phyloP scores from a whole-genome alignment of 2,113 vertebrate species.

The Oncorhynchus masou region DNA sequence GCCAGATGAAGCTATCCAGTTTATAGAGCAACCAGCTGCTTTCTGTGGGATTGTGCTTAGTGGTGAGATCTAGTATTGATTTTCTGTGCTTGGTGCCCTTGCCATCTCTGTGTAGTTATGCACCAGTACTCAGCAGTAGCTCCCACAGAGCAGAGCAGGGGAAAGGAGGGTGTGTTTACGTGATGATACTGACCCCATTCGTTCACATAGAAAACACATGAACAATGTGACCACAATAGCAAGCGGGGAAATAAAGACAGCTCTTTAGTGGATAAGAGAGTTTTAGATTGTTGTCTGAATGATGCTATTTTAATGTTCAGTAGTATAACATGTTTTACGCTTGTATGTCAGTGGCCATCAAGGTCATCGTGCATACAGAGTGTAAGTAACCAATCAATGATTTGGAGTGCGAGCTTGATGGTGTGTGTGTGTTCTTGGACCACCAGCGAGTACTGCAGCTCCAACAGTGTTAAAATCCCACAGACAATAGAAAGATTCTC shows the following conservation, averaged over 20 bases:
- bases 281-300: not conserved
- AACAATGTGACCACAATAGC: constrained; percentile 1
- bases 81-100: constrained; percentile 71
- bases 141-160: constrained; percentile 45
- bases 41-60: constrained; percentile 77
- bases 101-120: constrained; percentile 70
- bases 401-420: not conserved
- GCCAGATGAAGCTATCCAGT: constrained; percentile 77
- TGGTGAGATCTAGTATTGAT: constrained; percentile 79
- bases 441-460: no score
- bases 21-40: constrained; percentile 79
- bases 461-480: no score
- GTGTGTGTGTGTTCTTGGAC: not conserved
- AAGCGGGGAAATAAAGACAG: not conserved
- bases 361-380: no score
- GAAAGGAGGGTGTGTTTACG: constrained; percentile 56
- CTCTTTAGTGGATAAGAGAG: not conserved
- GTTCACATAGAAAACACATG: constrained; percentile 57
- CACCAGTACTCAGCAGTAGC: constrained; percentile 66
- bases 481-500: no score
- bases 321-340: no score
- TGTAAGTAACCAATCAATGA: no score
- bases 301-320: constrained; percentile 18
- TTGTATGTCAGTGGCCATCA: no score
- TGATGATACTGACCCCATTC: constrained; percentile 71